Percentiles rank a stretch among this genome's conserved stretches.
Conservation (phyloP, 1,140 invertebrate genomes). For the Tetragonula clypearis region DNA sequence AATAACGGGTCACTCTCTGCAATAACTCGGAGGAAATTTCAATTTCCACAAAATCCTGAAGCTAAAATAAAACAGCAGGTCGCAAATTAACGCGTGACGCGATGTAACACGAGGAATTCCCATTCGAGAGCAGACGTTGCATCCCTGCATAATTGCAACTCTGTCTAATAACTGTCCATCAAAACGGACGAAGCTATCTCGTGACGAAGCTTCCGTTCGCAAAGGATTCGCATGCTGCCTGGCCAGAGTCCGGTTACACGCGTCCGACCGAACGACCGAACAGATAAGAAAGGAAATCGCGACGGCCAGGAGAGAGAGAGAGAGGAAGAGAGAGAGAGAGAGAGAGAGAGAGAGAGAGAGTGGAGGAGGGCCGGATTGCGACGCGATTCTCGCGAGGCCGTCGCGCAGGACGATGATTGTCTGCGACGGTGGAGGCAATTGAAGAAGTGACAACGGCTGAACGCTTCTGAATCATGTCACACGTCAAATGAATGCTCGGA, state of each 20-base stretch:
- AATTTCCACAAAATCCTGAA: background rate
- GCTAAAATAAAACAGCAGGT: background rate
- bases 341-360: too few relatives aligned
- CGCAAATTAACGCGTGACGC: background rate
- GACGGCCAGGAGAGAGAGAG: constrained; percentile 33
- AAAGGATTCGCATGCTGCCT: background rate
- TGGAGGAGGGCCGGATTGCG: constrained; percentile 15
- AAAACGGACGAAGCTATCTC: constrained; percentile 12
- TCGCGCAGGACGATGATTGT: constrained; percentile 72
- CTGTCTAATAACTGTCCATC: background rate
- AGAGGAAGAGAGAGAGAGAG: too few relatives aligned
- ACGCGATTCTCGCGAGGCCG: constrained; percentile 65
- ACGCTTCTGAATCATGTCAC: constrained; percentile 81
- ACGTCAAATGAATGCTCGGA: constrained; percentile 80
- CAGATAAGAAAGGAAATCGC: constrained; percentile 49
- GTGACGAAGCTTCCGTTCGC: constrained; percentile 24
- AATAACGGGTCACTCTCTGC: background rate
- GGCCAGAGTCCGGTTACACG: constrained; percentile 22
- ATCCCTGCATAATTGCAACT: constrained; percentile 1
- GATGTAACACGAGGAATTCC: background rate
- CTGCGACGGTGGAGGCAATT: constrained; percentile 76
- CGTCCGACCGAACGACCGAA: background rate
- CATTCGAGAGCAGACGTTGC: background rate
- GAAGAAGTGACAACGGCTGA: constrained; percentile 80
- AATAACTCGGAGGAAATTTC: background rate